Conservation (phyloP, 1,140 invertebrate species). For the Atta cephalotes region DNA sequence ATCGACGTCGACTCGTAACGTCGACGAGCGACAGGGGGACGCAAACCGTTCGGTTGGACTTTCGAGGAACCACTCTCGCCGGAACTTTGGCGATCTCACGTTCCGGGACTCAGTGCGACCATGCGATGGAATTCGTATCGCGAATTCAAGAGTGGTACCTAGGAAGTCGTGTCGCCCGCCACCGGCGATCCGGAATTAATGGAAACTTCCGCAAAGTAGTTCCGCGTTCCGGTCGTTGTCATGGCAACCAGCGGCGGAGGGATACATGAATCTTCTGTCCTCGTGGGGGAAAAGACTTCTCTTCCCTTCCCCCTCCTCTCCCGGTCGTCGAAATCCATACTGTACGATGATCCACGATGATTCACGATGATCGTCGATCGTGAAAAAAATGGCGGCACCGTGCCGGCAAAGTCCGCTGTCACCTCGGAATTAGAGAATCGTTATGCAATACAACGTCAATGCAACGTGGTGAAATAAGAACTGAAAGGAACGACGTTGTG, state of each 20-base stretch:
- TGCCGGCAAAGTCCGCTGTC: background rate
- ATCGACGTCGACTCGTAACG: slow-evolving; percentile 50
- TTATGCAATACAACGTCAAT: background rate
- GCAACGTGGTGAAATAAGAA: background rate
- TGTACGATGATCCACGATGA: background rate
- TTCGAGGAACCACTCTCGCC: background rate
- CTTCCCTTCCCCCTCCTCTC: background rate
- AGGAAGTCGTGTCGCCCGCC: slow-evolving; percentile 11
- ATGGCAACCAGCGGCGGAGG: slow-evolving; percentile 72
- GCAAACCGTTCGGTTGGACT: background rate
- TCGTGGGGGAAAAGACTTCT: background rate
- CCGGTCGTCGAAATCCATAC: background rate
- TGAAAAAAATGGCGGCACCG: background rate
- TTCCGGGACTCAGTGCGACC: background rate
- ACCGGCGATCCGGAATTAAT: slow-evolving; percentile 59
- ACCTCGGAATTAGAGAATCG: no score
- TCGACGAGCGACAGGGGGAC: slow-evolving; percentile 28
- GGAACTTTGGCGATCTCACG: background rate
- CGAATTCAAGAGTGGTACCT: background rate
- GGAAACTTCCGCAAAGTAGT: slow-evolving; percentile 79
- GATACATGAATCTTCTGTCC: slow-evolving; percentile 35
- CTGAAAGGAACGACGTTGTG: background rate
- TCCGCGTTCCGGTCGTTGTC: slow-evolving; percentile 78
- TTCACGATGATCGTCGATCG: background rate
- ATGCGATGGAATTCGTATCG: background rate